phyloP scores from a whole-genome alignment of 2,888 invertebrate species.

The Dorcus parallelipipedus region DNA sequence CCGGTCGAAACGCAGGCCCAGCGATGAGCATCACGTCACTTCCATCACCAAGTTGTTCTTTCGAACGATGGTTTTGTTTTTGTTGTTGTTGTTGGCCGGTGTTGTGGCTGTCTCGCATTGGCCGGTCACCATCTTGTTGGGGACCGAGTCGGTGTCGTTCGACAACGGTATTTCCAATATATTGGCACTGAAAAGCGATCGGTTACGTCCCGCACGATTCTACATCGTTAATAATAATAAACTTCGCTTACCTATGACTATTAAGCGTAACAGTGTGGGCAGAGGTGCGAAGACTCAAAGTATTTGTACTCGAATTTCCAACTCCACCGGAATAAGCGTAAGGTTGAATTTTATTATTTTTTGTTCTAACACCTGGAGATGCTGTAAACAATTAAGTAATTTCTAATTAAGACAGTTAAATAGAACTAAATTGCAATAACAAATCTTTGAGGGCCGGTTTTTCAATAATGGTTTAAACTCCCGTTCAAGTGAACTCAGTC shows the following conservation, averaged over 20 bases:
- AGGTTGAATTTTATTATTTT: slow-evolving; percentile 43
- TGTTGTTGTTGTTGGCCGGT: slow-evolving; percentile 38
- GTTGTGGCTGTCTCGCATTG: slow-evolving; percentile 35
- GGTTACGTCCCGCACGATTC: background rate
- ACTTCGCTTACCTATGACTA: slow-evolving; percentile 55
- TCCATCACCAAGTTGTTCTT: slow-evolving; percentile 59
- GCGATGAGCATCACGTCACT: slow-evolving; percentile 57
- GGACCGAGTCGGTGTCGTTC: slow-evolving; percentile 38
- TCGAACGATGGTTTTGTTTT: slow-evolving; percentile 50
- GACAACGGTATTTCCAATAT: slow-evolving; percentile 47
- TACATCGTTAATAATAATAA: too few relatives aligned
- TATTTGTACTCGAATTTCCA: slow-evolving; percentile 39
- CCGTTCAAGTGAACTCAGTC: too few relatives aligned
- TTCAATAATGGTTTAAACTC: too few relatives aligned
- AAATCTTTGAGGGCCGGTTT: too few relatives aligned
- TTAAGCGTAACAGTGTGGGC: slow-evolving; percentile 55
- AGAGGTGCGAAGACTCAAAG: slow-evolving; percentile 44
- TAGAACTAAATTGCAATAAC: background rate
- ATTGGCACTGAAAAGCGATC: slow-evolving; percentile 44
- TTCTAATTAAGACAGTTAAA: background rate
- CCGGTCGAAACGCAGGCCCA: slow-evolving; percentile 29
- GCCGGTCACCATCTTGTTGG: slow-evolving; percentile 36
- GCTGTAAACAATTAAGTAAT: slow-evolving; percentile 31
- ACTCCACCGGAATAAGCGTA: slow-evolving; percentile 46
- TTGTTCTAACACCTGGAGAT: slow-evolving; percentile 31